Conservation (phyloP, 2,888 invertebrate genomes). For the Thera obeliscata region DNA sequence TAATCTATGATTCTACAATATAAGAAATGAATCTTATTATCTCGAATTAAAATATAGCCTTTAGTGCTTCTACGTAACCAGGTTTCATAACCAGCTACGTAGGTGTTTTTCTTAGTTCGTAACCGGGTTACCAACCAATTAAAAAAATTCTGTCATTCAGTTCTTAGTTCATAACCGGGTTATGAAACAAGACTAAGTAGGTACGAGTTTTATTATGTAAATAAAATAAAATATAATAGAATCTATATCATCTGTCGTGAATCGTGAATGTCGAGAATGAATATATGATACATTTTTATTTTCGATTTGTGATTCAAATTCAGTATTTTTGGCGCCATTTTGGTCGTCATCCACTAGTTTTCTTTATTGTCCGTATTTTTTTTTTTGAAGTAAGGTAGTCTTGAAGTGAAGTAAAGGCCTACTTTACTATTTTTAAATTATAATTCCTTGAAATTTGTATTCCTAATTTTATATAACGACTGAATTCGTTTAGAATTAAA, state of each 20-base stretch:
- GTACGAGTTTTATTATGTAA: neutral
- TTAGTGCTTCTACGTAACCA: too few species aligned
- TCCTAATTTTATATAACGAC: constrained; percentile 25
- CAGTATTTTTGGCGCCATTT: neutral
- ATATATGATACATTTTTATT: neutral
- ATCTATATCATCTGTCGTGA: neutral
- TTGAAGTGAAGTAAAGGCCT: too few species aligned
- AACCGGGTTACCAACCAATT: too few species aligned
- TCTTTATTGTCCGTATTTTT: neutral
- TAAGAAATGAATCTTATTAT: neutral
- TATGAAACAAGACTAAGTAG: neutral
- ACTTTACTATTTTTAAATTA: constrained; percentile 9
- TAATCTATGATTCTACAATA: neutral
- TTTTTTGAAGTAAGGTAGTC: neutral
- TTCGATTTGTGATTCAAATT: neutral
- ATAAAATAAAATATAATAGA: neutral
- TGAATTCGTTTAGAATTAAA: constrained; percentile 20
- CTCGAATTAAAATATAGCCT: neutral
- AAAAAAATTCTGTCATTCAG: too few species aligned
- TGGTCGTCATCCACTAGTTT: neutral
- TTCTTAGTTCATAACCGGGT: too few species aligned
- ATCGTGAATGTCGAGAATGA: neutral
- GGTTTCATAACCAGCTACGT: too few species aligned
- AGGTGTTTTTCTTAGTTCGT: too few species aligned
- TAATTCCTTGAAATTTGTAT: constrained; percentile 13